phyloP scores from a whole-genome alignment of 2,113 vertebrate genomes.

The Castor canadensis region DNA sequence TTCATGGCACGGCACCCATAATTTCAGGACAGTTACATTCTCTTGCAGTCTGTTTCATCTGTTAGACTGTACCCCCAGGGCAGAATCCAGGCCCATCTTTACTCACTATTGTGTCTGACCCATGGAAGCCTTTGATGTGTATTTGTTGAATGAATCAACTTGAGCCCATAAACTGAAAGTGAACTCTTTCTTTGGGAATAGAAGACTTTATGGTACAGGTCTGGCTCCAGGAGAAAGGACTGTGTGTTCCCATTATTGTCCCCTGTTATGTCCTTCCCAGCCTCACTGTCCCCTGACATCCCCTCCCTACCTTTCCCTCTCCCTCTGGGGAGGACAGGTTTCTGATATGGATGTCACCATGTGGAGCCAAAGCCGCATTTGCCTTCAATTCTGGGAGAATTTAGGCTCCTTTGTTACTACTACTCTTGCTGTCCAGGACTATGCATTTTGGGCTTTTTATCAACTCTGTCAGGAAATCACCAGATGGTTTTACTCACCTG shows the following conservation, averaged over 20 bases:
- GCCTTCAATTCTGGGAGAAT: neutral
- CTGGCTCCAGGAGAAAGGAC: rapidly evolving
- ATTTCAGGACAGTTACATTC: neutral
- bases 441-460: neutral
- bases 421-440: neutral
- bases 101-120: neutral
- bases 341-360: neutral
- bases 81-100: neutral
- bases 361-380: neutral
- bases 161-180: neutral
- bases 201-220: neutral
- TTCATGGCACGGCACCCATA: neutral
- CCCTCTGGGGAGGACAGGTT: no score
- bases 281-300: rapidly evolving
- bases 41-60: neutral
- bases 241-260: rapidly evolving
- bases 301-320: neutral
- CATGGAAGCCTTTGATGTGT: neutral
- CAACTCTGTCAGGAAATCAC: neutral
- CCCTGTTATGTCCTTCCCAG: neutral
- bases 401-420: neutral
- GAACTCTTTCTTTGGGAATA: neutral
- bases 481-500: neutral
- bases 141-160: neutral
- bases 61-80: no score